Evolutionary conservation across 2,888 invertebrate species (phyloP), one percentile per base, ranked within the genome.

Genomic region (Philhelius pedissequus): DNA sequence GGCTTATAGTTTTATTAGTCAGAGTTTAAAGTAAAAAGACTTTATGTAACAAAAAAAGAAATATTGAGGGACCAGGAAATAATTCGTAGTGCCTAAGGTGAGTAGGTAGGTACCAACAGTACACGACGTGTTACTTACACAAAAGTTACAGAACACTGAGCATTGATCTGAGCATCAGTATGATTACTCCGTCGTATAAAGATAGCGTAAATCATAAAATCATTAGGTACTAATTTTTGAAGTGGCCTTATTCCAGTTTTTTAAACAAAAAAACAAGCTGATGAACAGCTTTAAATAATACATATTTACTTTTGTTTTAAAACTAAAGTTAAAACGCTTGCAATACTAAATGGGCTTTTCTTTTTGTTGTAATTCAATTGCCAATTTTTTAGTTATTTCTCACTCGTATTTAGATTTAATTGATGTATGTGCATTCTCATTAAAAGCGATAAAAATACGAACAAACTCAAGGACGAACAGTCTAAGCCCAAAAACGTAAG

Each of bases 21-120:
- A 58, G 58, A 60, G 27, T 43, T 60, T 6, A 25, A 8, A 40
- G 60, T 27, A 40, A 40, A 60, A 58, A 5, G 40, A 25, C 15
- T 60, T 60, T 60, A 60, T 60, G 25, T 60, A 60, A 60, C 27
- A 20, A 58, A 58, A 56, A 54, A 32, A 48, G 7, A 48, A 48
- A 20, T 56, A 20, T 11, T 9, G 5, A 25, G 2, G 38, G 22
- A 58, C 40, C 60, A 66, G 20, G 13, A 45, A 48, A 66, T 56
- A 4, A 35, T 35, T 20, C 56, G 20, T 20, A 20, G 56, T 4
- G 13, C 13, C 20, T 20, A 11, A 32, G 56, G 56, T 56, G 56
- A 35, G 56, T 32, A 56, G 32, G 20, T 20, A 56, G 56, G 56
- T 56, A 35, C n/a, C n/a, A n/a, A n/a, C n/a, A n/a, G n/a, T n/a